Percentiles rank a stretch among this genome's conserved stretches.
phyloP scores from a whole-genome alignment of 2,888 invertebrate species.

The Dysmachus trigonus region DNA sequence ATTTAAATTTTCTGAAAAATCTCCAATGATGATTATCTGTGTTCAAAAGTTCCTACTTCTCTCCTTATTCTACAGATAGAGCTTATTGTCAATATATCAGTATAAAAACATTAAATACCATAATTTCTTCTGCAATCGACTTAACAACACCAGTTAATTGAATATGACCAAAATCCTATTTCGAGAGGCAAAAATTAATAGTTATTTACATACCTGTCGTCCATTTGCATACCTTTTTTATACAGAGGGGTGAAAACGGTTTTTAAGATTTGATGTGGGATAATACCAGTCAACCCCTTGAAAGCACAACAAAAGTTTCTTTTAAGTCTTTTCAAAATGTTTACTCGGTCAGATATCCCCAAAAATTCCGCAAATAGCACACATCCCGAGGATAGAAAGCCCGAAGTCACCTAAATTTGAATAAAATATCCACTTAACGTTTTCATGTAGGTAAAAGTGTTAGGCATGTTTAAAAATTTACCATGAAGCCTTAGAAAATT shows the following conservation, averaged over 20 bases:
- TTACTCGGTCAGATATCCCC: background rate
- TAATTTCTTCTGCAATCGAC: background rate
- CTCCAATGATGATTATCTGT: too few relatives aligned
- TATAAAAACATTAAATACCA: too few relatives aligned
- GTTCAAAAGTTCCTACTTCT: too few relatives aligned
- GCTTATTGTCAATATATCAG: too few relatives aligned
- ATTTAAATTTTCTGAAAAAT: too few relatives aligned
- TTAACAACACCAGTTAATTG: background rate
- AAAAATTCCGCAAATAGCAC: background rate
- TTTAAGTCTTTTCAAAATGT: background rate
- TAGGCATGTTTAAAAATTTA: background rate
- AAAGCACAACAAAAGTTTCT: background rate
- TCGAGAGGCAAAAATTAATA: background rate
- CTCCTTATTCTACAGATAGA: too few relatives aligned
- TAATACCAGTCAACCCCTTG: background rate
- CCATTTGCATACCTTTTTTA: background rate
- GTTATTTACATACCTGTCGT: background rate
- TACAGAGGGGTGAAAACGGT: background rate
- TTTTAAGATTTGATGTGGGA: background rate
- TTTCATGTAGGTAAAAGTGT: background rate
- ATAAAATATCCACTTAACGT: background rate
- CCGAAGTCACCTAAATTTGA: background rate
- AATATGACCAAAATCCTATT: background rate
- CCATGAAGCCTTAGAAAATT: background rate
- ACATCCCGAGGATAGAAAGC: background rate